Evolutionary conservation across 2,797 vertebrate genomes (phyloP).

Genomic region (Darevskia mixta): DNA sequence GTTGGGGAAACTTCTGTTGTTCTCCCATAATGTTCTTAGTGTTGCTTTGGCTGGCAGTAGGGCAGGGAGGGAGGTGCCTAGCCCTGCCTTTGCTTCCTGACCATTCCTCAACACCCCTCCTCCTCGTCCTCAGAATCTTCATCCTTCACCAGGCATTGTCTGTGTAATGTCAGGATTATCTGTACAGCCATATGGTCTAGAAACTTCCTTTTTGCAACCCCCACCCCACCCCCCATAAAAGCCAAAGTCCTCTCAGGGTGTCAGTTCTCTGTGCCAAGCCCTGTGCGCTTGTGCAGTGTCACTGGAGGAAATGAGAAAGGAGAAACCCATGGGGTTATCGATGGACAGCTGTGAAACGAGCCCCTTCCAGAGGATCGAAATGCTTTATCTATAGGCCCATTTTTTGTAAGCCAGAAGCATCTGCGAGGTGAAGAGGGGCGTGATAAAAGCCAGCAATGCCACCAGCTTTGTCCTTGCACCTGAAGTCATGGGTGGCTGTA

Average conservation of each 20-base stretch:
- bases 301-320: background rate
- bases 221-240: background rate
- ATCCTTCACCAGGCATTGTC: background rate
- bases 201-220: background rate
- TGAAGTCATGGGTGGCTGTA: background rate
- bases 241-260: background rate
- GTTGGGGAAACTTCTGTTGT: background rate
- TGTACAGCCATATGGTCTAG: constrained; percentile 4
- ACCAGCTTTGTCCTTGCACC: background rate
- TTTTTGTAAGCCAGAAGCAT: background rate
- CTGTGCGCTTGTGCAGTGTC: background rate
- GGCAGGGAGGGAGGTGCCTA: background rate
- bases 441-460: background rate
- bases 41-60: background rate
- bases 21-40: background rate
- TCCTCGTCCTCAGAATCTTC: background rate
- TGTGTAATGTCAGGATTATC: background rate
- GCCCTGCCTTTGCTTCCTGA: background rate
- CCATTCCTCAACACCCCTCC: background rate
- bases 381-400: background rate
- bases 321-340: background rate
- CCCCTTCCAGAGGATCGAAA: background rate
- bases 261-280: background rate
- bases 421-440: background rate
- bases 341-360: background rate